Conservation (phyloP, 2,797 vertebrate species). For the Oryzias sinensis region DNA sequence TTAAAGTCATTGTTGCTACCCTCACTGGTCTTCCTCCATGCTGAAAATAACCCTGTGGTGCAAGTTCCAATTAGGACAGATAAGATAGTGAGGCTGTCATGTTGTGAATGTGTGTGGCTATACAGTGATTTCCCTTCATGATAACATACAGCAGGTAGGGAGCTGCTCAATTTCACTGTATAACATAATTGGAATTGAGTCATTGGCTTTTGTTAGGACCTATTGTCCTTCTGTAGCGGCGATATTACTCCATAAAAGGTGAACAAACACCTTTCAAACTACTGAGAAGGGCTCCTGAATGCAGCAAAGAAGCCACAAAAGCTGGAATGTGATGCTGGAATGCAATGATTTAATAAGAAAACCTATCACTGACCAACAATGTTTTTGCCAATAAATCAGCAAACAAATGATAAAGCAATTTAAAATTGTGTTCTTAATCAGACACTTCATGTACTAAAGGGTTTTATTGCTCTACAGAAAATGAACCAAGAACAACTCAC, state of each 20-base stretch:
- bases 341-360: background rate
- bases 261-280: conserved; percentile 25
- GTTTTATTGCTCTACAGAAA: too few relatives aligned
- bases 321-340: conserved; percentile 5
- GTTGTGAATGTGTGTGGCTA: conserved; percentile 7
- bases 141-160: conserved; percentile 12
- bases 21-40: too few relatives aligned
- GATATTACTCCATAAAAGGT: conserved; percentile 27
- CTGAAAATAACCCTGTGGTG: too few relatives aligned
- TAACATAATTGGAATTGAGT: conserved; percentile 7
- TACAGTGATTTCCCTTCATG: conserved; percentile 17
- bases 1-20: too few relatives aligned
- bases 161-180: conserved; percentile 4
- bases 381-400: background rate
- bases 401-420: background rate
- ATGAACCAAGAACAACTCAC: too few relatives aligned
- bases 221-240: conserved; percentile 15
- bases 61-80: conserved; percentile 8
- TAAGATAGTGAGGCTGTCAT: conserved; percentile 11
- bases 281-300: conserved; percentile 1
- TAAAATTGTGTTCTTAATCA: too few relatives aligned
- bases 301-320: conserved; percentile 25
- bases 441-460: too few relatives aligned
- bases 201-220: conserved; percentile 36
- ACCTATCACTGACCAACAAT: background rate